Evolutionary conservation across 2,797 vertebrate species (phyloP).

Genomic region (Sibirionetta formosa): DNA sequence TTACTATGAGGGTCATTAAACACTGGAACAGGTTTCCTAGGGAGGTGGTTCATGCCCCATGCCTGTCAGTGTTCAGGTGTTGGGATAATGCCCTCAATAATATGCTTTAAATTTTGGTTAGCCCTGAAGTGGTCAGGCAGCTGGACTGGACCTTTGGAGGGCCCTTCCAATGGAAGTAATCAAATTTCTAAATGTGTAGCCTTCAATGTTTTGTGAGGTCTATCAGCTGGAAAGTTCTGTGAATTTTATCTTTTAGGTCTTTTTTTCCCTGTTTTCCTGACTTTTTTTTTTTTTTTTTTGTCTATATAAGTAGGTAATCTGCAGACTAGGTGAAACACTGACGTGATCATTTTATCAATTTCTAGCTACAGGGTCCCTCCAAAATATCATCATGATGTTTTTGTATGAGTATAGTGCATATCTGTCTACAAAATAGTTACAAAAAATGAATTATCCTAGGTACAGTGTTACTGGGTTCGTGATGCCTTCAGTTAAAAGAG

Average conservation of each 20-base stretch:
- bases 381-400: background rate
- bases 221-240: background rate
- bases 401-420: background rate
- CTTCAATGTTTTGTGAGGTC: background rate
- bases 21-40: background rate
- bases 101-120: background rate
- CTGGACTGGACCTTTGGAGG: background rate
- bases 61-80: background rate
- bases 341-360: background rate
- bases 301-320: background rate
- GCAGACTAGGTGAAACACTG: background rate
- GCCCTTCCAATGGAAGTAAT: background rate
- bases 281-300: background rate
- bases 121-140: background rate
- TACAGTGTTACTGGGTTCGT: background rate
- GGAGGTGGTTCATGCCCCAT: background rate
- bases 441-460: rapidly evolving
- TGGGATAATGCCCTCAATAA: background rate
- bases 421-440: rapidly evolving
- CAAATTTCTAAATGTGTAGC: background rate
- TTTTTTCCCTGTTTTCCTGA: rapidly evolving
- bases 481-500: background rate
- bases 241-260: background rate
- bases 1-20: background rate
- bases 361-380: background rate